Base-by-base conservation (phyloP, 2,797 vertebrate genomes). In the Notoglanidium macrostoma region DNA sequence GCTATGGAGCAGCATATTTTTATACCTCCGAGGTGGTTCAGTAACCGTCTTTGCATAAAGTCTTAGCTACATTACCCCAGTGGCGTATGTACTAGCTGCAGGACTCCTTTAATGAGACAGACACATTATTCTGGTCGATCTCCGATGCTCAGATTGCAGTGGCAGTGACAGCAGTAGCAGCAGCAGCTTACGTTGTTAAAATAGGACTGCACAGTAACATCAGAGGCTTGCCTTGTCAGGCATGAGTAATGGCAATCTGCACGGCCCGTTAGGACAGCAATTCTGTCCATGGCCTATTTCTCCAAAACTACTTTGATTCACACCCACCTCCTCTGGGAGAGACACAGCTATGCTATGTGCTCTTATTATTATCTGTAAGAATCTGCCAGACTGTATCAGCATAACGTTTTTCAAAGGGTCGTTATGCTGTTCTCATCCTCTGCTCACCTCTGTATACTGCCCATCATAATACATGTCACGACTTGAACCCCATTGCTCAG, bases 201-300 rank as follows among this genome's bases (percentile, higher is more conserved):
- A 91, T 90, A 89, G 89, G 83, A 84, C 89, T 87, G 87, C 88
- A 88, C 86, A 83, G 86, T 84, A 90, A 89, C 90, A 91, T 92
- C 87, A 91, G 88, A 92, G 81, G 78, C 88, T 89, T 70, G 90
- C 90, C 91, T 89, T 92, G 89, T 92, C 92, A 91, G 90, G 88
- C 89, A 90, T 92, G 90, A 92, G 89, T 89, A 91, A 88, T 92
- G 89, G 87, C 88, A 89, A 90, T 91, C 84, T 89, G 85, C 89
- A 88, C 73, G 87, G 88, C 84, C 88, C 54, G 87, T 92, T 91
- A 91, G 90, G 88, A 90, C 90, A 91, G 90, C 86, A 88, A 93
- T 91, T 87, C 92, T 90, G 85, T 92, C 92, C 90, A 90, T 86
- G 88, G 89, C 91, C 92, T 92, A 91, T 93, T 92, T 92, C 90